Evolutionary conservation across 2,888 invertebrate species (phyloP).

Genomic region (Meiosimyza platycephala): DNA sequence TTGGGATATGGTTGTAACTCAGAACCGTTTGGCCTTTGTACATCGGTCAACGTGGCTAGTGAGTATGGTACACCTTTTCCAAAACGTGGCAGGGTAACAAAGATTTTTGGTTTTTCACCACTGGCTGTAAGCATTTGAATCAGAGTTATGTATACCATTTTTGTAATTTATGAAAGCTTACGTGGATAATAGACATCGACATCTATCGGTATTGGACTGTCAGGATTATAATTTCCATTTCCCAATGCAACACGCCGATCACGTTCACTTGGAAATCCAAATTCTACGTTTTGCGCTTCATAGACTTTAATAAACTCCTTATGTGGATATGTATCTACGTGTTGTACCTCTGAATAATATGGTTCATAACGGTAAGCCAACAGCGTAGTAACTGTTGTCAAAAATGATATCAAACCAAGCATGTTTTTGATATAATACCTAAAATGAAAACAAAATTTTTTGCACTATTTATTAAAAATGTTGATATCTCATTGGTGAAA

Average conservation of each 20-base stretch:
- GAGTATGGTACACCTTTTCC: slow-evolving; percentile 58
- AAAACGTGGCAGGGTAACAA: slow-evolving; percentile 59
- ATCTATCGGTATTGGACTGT: slow-evolving; percentile 72
- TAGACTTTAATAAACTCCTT: slow-evolving; percentile 66
- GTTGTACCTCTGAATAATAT: no score
- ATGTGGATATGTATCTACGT: background rate
- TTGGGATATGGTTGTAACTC: slow-evolving; percentile 56
- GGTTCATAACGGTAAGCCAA: no score
- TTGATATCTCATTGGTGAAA: no score
- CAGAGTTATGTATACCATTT: no score
- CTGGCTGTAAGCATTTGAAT: slow-evolving; percentile 1
- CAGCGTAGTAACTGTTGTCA: no score
- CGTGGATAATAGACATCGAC: slow-evolving; percentile 59
- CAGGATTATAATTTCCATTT: slow-evolving; percentile 71
- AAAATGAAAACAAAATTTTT: no score
- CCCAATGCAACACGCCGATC: slow-evolving; percentile 68
- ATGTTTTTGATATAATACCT: no score
- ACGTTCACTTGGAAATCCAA: slow-evolving; percentile 71
- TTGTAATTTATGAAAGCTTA: slow-evolving; percentile 30
- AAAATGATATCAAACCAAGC: no score
- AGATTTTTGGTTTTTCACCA: slow-evolving; percentile 43
- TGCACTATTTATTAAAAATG: no score
- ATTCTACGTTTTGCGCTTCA: slow-evolving; percentile 76
- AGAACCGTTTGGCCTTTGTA: slow-evolving; percentile 53
- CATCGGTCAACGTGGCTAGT: slow-evolving; percentile 56